Base-by-base conservation (phyloP, 1,140 invertebrate genomes). In the Rhopalosiphum maidis region DNA sequence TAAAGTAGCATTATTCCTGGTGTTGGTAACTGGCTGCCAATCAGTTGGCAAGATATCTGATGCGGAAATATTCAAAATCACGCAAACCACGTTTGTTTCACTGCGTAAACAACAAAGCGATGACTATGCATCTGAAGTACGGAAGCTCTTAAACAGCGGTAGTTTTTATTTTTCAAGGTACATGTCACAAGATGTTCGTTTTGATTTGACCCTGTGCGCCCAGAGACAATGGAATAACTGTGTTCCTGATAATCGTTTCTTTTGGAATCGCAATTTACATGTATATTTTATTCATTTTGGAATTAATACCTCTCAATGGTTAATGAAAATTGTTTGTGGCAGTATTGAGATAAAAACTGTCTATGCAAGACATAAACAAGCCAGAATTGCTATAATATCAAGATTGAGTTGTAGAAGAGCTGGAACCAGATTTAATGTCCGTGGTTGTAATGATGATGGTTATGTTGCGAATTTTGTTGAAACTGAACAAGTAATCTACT, bases 401-500 rank as follows among this genome's bases (percentile, higher is more conserved):
- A 96, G 99, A 93, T 96, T 99, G 9, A 99, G 98, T 95, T 99
- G 98, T 95, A 99, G 99, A 96, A 96, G 99, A 94, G 98, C 98
- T 82, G 99, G 99, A 15, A 99, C 99, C 25, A 96, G 98, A 95
- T 97, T 99, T 95, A 99, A 99, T 96, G 99, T 99, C 1, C 96
- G 99, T 94, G 99, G 99, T n/a, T 98, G 97, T 68, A 99, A 99
- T 96, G 99, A 99, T 96, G 98, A 99, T 95, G 99, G 99, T 0
- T 98, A 99, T 96, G 99, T 99, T 60, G 99, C 99, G 5, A 99
- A 99, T 96, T 99, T 99, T 96, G 99, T 99, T 22, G 99, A 99
- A 96, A 99, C 99, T 1, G 99, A 99, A 96, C 99, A 99, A 96
- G 97, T 98, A 1, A 98, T 99, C 94, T 98, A 97, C 95, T 96